Conservation (phyloP, 2,888 invertebrate genomes). For the Thyatira batis region DNA sequence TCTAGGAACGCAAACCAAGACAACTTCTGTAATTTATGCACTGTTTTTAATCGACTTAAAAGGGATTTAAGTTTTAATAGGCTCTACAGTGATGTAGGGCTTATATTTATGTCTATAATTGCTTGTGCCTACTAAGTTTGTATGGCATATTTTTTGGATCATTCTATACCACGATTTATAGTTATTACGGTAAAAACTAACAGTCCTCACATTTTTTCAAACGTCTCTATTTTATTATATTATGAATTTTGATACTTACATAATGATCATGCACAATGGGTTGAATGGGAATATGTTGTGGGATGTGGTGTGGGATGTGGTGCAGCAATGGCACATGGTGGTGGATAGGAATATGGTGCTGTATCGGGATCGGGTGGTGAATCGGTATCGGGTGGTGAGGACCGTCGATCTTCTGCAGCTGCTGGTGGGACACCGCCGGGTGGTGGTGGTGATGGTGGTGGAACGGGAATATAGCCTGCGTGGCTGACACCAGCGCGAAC, state of each 20-base stretch:
- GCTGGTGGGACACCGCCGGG: conserved; percentile 71
- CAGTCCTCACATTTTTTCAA: too few relatives aligned
- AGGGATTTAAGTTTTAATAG: too few relatives aligned
- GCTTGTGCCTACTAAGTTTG: too few relatives aligned
- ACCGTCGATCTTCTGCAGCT: conserved; percentile 66
- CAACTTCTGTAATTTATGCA: conserved; percentile 7
- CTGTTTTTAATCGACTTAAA: background rate
- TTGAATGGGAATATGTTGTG: conserved; percentile 34
- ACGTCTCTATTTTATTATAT: too few relatives aligned
- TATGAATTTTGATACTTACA: conserved; percentile 52
- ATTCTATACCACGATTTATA: too few relatives aligned
- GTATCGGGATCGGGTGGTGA: conserved; percentile 50
- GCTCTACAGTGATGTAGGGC: too few relatives aligned
- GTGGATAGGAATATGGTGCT: conserved; percentile 42
- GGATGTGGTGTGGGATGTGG: conserved; percentile 43
- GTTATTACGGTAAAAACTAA: too few relatives aligned
- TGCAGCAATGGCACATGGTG: conserved; percentile 26
- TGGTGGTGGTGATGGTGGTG: conserved; percentile 54
- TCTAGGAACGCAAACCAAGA: conserved; percentile 30
- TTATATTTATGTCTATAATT: too few relatives aligned
- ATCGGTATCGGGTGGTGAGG: conserved; percentile 56
- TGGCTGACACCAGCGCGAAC: conserved; percentile 54
- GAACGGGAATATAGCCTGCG: conserved; percentile 69
- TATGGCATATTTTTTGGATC: too few relatives aligned
- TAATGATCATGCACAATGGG: conserved; percentile 63